Conservation (phyloP, 1,140 invertebrate species). For the Halesus radiatus region DNA sequence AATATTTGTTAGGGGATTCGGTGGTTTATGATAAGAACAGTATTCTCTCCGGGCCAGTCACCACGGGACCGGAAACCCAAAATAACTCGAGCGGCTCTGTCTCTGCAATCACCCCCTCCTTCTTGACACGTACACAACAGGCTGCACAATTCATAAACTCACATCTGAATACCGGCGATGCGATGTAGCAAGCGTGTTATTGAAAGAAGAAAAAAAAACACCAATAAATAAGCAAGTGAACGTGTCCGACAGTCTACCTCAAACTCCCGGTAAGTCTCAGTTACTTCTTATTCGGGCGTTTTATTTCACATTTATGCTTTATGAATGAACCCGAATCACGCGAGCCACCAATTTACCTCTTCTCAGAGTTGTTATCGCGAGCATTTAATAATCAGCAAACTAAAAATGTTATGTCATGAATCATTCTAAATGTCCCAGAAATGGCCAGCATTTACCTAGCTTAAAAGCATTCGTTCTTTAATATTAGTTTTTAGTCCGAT, state of each 20-base stretch:
- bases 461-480: no score
- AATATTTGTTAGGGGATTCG: constrained; percentile 27
- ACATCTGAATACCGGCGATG: no score
- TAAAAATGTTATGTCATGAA: constrained; percentile 11
- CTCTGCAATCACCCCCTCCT: not conserved
- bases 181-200: no score
- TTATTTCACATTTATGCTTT: not conserved
- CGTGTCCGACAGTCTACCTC: not conserved
- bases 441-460: not conserved
- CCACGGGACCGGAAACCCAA: constrained; percentile 5
- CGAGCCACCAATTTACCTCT: constrained; percentile 18
- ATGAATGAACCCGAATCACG: constrained; percentile 12
- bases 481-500: no score
- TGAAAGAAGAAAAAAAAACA: no score
- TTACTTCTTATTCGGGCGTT: not conserved
- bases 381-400: constrained; percentile 7
- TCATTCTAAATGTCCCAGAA: not conserved
- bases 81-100: constrained; percentile 11
- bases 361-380: constrained; percentile 9
- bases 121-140: no score
- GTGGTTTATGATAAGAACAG: constrained; percentile 9
- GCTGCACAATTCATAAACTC: no score
- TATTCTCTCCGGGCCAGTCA: not conserved
- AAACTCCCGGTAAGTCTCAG: not conserved
- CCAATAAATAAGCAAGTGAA: no score